Percentiles rank a stretch among this genome's conserved stretches.
Conservation (phyloP, 2,888 invertebrate genomes). For the Bombylius discolor region DNA sequence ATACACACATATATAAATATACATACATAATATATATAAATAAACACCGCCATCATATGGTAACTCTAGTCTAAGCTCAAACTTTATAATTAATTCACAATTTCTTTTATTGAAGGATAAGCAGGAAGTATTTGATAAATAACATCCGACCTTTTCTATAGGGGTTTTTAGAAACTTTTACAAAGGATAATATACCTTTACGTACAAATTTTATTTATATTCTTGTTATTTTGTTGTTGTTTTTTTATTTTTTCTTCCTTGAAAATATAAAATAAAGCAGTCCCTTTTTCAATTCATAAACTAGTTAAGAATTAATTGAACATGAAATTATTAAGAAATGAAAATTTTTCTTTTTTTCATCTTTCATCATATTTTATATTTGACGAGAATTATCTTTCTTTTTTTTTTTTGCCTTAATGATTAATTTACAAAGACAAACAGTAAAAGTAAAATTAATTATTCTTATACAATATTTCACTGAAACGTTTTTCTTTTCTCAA, state of each 20-base stretch:
- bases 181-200: background rate
- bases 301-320: constrained; percentile 1
- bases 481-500: no score
- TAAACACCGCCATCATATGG: constrained; percentile 8
- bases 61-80: constrained; percentile 4
- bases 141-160: constrained; percentile 18
- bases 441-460: no score
- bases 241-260: background rate
- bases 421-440: no score
- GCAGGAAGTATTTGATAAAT: constrained; percentile 20
- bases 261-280: background rate
- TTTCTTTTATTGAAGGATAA: constrained; percentile 11
- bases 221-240: background rate
- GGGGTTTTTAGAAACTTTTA: background rate
- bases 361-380: no score
- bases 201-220: background rate
- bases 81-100: constrained; percentile 19
- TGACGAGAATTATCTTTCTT: no score
- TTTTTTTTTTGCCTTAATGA: no score
- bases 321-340: constrained; percentile 4
- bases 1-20: no score
- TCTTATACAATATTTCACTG: no score
- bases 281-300: background rate
- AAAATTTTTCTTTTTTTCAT: no score
- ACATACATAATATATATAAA: background rate